Base-by-base conservation (phyloP, 2,113 vertebrate species). In the Gymnocephalus cernua region DNA sequence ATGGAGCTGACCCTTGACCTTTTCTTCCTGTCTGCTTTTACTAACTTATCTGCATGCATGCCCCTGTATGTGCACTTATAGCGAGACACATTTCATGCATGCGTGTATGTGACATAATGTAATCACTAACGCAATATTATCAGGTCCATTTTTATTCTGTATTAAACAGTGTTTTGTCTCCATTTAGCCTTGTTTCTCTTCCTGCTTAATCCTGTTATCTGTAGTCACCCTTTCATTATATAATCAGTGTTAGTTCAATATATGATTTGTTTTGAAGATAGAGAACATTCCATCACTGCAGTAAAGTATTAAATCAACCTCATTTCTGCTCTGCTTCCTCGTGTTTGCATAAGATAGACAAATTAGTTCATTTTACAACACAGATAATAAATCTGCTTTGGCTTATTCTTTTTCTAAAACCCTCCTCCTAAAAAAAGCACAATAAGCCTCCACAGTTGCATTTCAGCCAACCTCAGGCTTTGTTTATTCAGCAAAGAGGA, bases 1-100 rank as follows among this genome's bases (percentile, higher is more conserved):
- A 84, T 85, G 74, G 63, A 83, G 75, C 68, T 88, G 86, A 91
- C 85, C 89, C 79, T 76, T 90, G 89, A 91, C 88, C 88, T 84
- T 50, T 78, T 64, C 82, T 50, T 78, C 61, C 74, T 57, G 25
- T 61, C 56, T 66, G 61, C 80, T 75, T 72, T 58, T 45, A 81
- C 86, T 87, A 79, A 77, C 59, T 44, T 29, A 19, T 41, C 44
- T 64, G 67, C 80, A 85, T 80, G 85, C 53, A 59, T 66, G 44
- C 47, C 58, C 35, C 68, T 64, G 3, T 66, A 41, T 62, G 58
- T 80, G 64, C 27, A 57, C 47, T 56, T n/a, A 9, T 35, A 15
- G 16, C 58, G 16, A 32, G 25, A 25, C 56, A 53, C 16, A 50
- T 77, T 21, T 50, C 15, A 73, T 47, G 2, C 23, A 21, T 67